A percentile compares a stretch with the other conserved stretches of the same genome.
Evolutionary conservation across 1,140 invertebrate species (phyloP).

Genomic region (Lutraria rhynchaena): DNA sequence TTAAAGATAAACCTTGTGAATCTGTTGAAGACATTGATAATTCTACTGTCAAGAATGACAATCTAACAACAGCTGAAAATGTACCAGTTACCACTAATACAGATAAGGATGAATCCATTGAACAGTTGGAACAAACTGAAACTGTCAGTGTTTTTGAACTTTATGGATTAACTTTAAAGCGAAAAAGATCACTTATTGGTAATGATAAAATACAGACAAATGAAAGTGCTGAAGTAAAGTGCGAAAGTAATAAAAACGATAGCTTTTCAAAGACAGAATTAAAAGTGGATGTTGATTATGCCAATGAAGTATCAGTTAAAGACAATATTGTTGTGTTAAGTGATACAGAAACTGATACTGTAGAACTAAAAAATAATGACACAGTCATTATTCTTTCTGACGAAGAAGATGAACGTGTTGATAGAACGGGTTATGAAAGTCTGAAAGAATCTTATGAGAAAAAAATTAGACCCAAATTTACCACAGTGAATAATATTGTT

Average conservation of each 20-base stretch:
- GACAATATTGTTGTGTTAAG: slow-evolving; percentile 6
- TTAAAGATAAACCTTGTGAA: neutral
- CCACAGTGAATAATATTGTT: slow-evolving; percentile 58
- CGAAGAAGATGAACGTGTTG: slow-evolving; percentile 30
- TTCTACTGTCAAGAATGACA: neutral
- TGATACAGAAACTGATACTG: slow-evolving; percentile 3
- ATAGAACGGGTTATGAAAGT: slow-evolving; percentile 36
- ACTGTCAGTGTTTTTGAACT: slow-evolving; percentile 54
- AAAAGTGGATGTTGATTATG: neutral
- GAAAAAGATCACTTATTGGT: neutral
- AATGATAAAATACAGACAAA: neutral
- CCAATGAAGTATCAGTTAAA: slow-evolving; percentile 3
- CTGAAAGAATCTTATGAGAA: slow-evolving; percentile 11
- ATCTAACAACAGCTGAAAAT: neutral
- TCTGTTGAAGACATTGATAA: neutral
- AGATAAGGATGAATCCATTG: neutral
- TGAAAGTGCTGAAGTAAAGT: neutral
- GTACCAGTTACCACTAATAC: neutral
- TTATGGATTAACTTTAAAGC: slow-evolving; percentile 48
- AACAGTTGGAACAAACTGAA: neutral
- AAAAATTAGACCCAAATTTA: slow-evolving; percentile 48
- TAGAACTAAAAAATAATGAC: slow-evolving; percentile 35
- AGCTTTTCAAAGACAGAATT: neutral
- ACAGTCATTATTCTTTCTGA: slow-evolving; percentile 20
- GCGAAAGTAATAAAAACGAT: neutral